Evolutionary conservation across 2,797 vertebrate genomes (phyloP), one percentile per base, ranked within the genome.

Genomic region (Galaxias olidus): DNA sequence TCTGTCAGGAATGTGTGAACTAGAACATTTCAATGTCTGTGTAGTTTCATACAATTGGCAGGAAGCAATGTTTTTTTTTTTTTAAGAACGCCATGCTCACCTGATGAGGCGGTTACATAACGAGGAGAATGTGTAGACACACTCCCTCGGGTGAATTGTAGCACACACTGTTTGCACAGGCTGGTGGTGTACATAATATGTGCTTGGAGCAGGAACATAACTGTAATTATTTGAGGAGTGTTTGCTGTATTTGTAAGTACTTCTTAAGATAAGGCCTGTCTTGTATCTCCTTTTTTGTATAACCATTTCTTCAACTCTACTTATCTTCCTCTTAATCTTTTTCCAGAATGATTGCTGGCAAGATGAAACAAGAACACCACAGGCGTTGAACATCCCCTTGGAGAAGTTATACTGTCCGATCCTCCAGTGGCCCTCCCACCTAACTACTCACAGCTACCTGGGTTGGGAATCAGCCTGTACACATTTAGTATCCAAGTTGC

Each of bases 1-100:
- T 61, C 61, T 69, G 53, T 4, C 60, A 74, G 77, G 84, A 88
- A 90, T 89, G 85, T 52, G 70, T 59, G 48, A 53, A 44, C 68
- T 71, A 58, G 50, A 30, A 30, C 30, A 30, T 30, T 6, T 2
- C 30, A 30, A 30, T 60, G 43, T 71, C 54, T 72, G 7, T 54
- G 60, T 18, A 9, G 47, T 14, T 71, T 55, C 12, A 46, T 4
- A 48, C 46, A 74, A 46, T n/a, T n/a, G n/a, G n/a, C n/a, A n/a
- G n/a, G n/a, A n/a, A n/a, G n/a, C n/a, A n/a, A n/a, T n/a, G n/a
- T n/a, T n/a, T n/a, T n/a, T n/a, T n/a, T n/a, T n/a, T n/a, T 66
- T 78, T 74, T 42, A 67, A 60, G 79, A 87, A 79, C 61, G 78
- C 57, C 66, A 65, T 67, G 14, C 68, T 62, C 67, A 20, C 72